These are phyloP conservation scores for Platichthys flesus DNA, from an alignment of 2,113 vertebrate species.

Conservation along the genomic window DNA sequence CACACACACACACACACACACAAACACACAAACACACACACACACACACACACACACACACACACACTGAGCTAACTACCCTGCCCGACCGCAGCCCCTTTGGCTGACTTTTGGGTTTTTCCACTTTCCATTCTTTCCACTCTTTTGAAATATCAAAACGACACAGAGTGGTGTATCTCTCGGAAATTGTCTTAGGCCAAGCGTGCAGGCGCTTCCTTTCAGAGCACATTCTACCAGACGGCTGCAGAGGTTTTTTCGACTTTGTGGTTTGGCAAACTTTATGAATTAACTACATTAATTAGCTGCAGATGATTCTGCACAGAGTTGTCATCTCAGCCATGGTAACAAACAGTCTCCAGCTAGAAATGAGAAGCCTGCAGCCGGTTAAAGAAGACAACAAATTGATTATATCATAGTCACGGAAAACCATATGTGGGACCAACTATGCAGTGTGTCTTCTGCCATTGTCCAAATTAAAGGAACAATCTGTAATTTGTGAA, in stretches of 20 bases:
- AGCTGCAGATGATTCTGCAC: slow-evolving; percentile 32
- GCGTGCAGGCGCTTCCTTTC: slow-evolving; percentile 16
- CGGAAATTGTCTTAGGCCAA: slow-evolving; percentile 41
- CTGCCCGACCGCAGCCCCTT: slow-evolving; percentile 24
- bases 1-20: slow-evolving; percentile 1
- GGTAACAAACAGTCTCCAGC: neutral
- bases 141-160: slow-evolving; percentile 49
- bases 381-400: slow-evolving; percentile 5
- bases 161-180: slow-evolving; percentile 30
- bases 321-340: slow-evolving; percentile 1
- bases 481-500: slow-evolving; percentile 42
- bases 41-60: slow-evolving; percentile 1
- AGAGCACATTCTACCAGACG: slow-evolving; percentile 43
- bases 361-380: slow-evolving; percentile 18
- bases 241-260: slow-evolving; percentile 22
- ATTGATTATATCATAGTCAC: neutral
- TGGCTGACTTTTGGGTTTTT: slow-evolving; percentile 52
- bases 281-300: slow-evolving; percentile 42
- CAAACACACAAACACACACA: neutral
- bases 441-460: slow-evolving; percentile 3
- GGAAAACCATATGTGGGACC: neutral
- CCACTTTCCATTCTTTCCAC: slow-evolving; percentile 53
- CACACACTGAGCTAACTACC: neutral
- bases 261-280: slow-evolving; percentile 38
- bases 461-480: neutral